Evolutionary conservation across 1,140 invertebrate genomes (phyloP).

Genomic region (Ceratosolen fusciceps): DNA sequence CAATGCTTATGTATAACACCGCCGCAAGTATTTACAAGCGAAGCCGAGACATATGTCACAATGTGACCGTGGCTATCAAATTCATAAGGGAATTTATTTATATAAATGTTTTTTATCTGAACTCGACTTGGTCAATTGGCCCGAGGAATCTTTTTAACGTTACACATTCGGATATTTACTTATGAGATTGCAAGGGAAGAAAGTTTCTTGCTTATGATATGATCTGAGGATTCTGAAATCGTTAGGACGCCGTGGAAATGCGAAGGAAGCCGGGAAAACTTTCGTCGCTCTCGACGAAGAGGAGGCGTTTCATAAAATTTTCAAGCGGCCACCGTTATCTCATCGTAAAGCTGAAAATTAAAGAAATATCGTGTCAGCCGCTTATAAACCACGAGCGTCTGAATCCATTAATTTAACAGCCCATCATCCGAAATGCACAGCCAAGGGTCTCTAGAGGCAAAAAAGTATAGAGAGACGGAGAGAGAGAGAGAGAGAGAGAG

Average conservation of each 20-base stretch:
- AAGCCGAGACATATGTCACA: too few relatives aligned
- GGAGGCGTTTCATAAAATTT: background rate
- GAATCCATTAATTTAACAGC: constrained; percentile 19
- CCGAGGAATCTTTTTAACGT: too few relatives aligned
- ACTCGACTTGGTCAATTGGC: too few relatives aligned
- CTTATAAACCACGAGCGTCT: background rate
- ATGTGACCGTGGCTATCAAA: too few relatives aligned
- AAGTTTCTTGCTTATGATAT: background rate
- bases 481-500: too few relatives aligned
- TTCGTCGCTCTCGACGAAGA: background rate
- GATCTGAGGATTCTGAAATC: background rate
- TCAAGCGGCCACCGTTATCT: background rate
- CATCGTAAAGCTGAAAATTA: background rate
- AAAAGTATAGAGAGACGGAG: constrained; percentile 14
- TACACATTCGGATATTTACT: too few relatives aligned
- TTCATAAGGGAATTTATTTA: too few relatives aligned
- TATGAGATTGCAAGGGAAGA: background rate
- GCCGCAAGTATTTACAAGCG: too few relatives aligned
- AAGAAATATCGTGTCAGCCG: background rate
- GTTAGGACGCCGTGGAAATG: background rate
- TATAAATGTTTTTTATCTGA: too few relatives aligned
- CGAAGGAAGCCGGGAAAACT: background rate
- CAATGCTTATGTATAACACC: too few relatives aligned
- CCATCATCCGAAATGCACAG: constrained; percentile 21
- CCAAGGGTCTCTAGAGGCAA: background rate